Base-by-base conservation (phyloP, 53 echinoderm and acorn worm species). In the Patiria pectinifera region DNA sequence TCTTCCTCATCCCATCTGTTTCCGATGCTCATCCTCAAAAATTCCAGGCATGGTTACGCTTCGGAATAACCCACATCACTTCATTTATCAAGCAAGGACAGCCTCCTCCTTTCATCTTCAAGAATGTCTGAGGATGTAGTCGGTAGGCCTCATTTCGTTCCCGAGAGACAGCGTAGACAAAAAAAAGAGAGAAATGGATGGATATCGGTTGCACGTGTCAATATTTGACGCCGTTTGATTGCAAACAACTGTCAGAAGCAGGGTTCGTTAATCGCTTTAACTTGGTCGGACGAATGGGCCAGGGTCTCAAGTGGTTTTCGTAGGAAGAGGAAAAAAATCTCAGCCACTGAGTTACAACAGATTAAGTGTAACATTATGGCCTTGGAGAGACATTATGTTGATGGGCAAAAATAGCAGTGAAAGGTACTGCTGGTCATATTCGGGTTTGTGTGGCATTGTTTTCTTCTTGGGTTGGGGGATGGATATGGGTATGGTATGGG, bases 191-290 rank as follows among this genome's bases (percentile, higher is more conserved):
- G 72, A 72, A n/a, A 74, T 21, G 1, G 22, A 0, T 23, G 19
- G 74, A 74, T 69, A 21, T 74, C 22, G 74, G 22, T 74, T 74
- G 74, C 74, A 74, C 24, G 21, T 74, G 74, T 74, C 22, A 74
- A 74, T 74, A 23, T 74, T 24, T 6, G 74, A 74, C 74, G 74
- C 24, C 74, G 22, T 18, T 21, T 74, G 74, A 74, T 74, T 74
- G 74, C 74, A 24, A 74, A 3, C 74, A 74, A 74, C 74, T 74
- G 74, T n/a, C 74, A 74, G 74, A 24, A 24, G 74, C 74, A 23
- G 2, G 24, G 24, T 18, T 0, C 74, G 19, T 66, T 18, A 66
- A 66, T 66, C 66, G 66, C 66, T 15, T 66, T 18, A 66, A 14
- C 66, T 66, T 66, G 66, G 15, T 18, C 19, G 66, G 15, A 66